Evolutionary conservation across 2,113 vertebrate species (phyloP).

Genomic region (Callaeas wilsoni): DNA sequence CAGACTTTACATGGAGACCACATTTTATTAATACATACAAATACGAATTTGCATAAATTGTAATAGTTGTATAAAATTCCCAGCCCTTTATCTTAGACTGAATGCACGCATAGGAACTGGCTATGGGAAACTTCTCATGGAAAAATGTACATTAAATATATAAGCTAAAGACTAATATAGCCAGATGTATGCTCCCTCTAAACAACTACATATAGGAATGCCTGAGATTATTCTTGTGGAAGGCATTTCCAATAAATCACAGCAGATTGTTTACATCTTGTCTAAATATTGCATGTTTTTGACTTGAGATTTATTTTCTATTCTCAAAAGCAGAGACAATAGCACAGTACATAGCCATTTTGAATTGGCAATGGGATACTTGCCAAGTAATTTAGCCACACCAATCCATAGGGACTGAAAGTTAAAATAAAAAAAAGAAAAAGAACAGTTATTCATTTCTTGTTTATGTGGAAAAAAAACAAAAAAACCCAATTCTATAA

Average conservation of each 20-base stretch:
- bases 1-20: background rate
- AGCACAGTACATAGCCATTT: background rate
- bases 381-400: background rate
- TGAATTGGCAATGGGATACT: background rate
- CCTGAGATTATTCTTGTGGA: background rate
- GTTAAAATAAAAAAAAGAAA: background rate
- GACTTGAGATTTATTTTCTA: background rate
- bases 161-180: background rate
- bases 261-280: background rate
- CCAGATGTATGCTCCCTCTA: background rate
- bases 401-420: background rate
- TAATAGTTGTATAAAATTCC: background rate
- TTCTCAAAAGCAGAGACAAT: background rate
- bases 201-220: background rate
- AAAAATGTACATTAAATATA: background rate
- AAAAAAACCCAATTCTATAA: background rate
- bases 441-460: background rate
- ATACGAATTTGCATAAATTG: background rate
- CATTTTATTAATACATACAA: background rate
- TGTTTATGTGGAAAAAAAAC: background rate
- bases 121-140: background rate
- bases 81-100: background rate
- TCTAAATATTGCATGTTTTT: background rate
- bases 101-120: rapidly evolving
- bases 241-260: background rate